Conservation (phyloP, 2,797 vertebrate species). For the Macrochelys suwanniensis region DNA sequence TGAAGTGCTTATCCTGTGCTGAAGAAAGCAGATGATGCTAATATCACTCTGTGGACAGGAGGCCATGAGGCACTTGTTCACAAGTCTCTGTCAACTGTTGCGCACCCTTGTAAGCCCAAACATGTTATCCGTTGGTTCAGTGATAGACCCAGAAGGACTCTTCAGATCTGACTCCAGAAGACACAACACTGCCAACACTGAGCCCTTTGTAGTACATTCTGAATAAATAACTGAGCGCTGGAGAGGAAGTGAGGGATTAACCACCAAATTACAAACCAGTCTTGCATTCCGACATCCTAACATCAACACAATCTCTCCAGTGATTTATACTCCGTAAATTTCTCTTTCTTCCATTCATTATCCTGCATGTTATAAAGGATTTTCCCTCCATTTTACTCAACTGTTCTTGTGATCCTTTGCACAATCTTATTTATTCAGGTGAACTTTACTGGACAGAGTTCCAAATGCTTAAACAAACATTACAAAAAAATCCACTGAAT, state of each 20-base stretch:
- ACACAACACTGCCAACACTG: background rate
- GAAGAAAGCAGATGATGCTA: background rate
- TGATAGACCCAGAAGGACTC: background rate
- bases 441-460: constrained; percentile 41
- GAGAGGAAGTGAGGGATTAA: background rate
- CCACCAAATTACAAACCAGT: accelerated
- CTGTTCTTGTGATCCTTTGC: background rate
- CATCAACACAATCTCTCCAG: background rate
- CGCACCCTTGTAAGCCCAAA: background rate
- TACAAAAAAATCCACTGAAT: constrained; percentile 49
- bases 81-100: background rate
- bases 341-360: background rate
- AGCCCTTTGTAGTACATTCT: background rate
- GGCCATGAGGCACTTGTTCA: background rate
- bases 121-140: background rate
- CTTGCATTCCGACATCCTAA: background rate
- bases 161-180: background rate
- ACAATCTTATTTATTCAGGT: background rate
- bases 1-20: accelerated
- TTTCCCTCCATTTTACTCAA: background rate
- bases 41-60: background rate
- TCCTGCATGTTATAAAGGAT: background rate
- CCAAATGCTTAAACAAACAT: constrained; percentile 30
- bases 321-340: background rate
- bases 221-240: background rate